phyloP scores from a whole-genome alignment of 2,888 invertebrate species.

The Tenthredo distinguenda region DNA sequence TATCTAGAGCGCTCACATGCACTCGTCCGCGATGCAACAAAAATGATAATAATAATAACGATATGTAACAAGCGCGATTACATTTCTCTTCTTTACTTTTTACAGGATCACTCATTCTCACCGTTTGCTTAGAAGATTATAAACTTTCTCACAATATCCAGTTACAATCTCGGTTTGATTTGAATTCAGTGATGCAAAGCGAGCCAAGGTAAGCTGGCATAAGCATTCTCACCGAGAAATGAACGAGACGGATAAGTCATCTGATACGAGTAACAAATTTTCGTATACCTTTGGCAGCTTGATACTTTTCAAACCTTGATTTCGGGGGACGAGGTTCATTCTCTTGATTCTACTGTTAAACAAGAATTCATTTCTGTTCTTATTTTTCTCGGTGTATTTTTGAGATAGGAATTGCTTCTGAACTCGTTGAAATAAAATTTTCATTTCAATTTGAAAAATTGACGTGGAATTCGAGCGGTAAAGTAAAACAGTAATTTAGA shows the following conservation, averaged over 20 bases:
- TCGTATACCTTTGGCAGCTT: neutral
- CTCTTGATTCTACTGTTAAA: neutral
- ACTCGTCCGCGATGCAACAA: neutral
- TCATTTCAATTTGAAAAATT: neutral
- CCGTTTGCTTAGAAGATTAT: neutral
- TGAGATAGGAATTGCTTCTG: neutral
- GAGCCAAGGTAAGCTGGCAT: neutral
- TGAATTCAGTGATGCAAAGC: conserved; percentile 13
- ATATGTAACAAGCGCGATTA: neutral
- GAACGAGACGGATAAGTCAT: neutral
- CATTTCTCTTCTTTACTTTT: neutral
- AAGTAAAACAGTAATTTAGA: neutral
- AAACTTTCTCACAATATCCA: conserved; percentile 18
- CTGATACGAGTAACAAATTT: neutral
- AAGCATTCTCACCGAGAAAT: neutral
- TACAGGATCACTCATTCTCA: neutral
- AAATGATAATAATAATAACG: conserved; percentile 5
- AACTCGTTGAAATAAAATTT: no score
- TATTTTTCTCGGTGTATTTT: neutral
- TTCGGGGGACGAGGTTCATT: neutral
- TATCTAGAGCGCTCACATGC: neutral
- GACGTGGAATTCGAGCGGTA: neutral
- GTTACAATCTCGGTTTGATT: neutral
- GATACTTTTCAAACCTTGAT: neutral
- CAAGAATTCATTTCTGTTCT: no score